phyloP scores from a whole-genome alignment of 2,797 vertebrate species.

The Amphiprion clarkii region DNA sequence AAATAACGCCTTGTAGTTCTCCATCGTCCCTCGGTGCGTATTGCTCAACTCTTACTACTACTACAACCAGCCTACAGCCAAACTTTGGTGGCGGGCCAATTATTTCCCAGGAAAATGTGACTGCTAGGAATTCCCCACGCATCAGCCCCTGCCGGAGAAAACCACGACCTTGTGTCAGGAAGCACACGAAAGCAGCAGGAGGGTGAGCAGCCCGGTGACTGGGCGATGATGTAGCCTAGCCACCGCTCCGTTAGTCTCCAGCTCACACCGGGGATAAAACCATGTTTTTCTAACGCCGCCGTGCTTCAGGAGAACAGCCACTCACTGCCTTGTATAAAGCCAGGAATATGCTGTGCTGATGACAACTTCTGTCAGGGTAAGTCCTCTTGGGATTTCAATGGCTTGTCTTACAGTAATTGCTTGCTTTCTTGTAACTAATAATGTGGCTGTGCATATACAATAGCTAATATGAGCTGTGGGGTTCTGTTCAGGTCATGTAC shows the following conservation, averaged over 20 bases:
- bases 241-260: slow-evolving; percentile 21
- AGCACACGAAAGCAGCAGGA: slow-evolving; percentile 56
- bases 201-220: slow-evolving; percentile 47
- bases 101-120: slow-evolving; percentile 87
- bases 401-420: not conserved
- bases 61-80: slow-evolving; percentile 30
- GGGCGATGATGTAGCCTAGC: slow-evolving; percentile 54
- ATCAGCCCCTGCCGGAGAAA: slow-evolving; percentile 76
- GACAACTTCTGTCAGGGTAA: slow-evolving; percentile 61
- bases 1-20: slow-evolving; percentile 13
- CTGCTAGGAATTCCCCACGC: slow-evolving; percentile 87
- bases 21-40: not conserved
- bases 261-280: slow-evolving; percentile 42
- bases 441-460: not conserved
- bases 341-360: slow-evolving; percentile 31
- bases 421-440: slow-evolving; percentile 6
- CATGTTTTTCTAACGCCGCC: slow-evolving; percentile 31
- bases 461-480: not conserved
- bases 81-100: slow-evolving; percentile 71
- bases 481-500: not conserved
- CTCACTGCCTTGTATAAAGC: not conserved
- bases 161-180: slow-evolving; percentile 79
- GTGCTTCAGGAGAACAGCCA: slow-evolving; percentile 30
- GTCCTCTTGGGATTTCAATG: slow-evolving; percentile 26
- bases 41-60: slow-evolving; percentile 7